A percentile compares a stretch with the other conserved stretches of the same genome.
Evolutionary conservation across 1,140 invertebrate species (phyloP).

Genomic region (Bacillus rossius): DNA sequence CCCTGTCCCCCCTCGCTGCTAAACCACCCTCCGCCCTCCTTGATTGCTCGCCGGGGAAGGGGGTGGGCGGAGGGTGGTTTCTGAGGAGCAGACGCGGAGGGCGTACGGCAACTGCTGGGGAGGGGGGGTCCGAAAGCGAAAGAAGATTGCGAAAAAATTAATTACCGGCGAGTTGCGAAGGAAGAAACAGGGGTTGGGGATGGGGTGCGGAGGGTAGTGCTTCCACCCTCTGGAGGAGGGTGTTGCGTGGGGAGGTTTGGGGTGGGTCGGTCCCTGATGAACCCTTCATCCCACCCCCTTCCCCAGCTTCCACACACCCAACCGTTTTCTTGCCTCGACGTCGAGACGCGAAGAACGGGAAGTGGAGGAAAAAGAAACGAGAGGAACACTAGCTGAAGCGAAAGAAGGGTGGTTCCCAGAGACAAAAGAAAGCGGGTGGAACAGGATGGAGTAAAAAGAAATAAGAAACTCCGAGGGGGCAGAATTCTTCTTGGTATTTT

Average conservation of each 20-base stretch:
- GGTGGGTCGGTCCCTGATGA: too few species aligned
- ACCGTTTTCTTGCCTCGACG: too few species aligned
- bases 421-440: neutral
- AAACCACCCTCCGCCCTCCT: too few species aligned
- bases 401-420: neutral
- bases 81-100: too few species aligned
- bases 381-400: neutral
- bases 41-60: too few species aligned
- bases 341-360: too few species aligned
- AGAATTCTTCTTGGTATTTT: neutral
- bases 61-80: too few species aligned
- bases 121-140: constrained; percentile 2
- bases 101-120: neutral
- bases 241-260: too few species aligned
- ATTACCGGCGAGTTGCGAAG: neutral
- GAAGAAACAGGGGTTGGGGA: neutral
- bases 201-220: neutral
- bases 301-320: too few species aligned
- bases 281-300: too few species aligned
- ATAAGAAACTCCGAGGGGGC: neutral
- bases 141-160: constrained; percentile 1
- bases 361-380: neutral
- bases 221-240: too few species aligned
- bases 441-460: neutral
- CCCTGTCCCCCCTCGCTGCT: too few species aligned